These are phyloP conservation scores for Heliothis peltigera DNA, from an alignment of 2,888 invertebrate species.

Conservation along the genomic window DNA sequence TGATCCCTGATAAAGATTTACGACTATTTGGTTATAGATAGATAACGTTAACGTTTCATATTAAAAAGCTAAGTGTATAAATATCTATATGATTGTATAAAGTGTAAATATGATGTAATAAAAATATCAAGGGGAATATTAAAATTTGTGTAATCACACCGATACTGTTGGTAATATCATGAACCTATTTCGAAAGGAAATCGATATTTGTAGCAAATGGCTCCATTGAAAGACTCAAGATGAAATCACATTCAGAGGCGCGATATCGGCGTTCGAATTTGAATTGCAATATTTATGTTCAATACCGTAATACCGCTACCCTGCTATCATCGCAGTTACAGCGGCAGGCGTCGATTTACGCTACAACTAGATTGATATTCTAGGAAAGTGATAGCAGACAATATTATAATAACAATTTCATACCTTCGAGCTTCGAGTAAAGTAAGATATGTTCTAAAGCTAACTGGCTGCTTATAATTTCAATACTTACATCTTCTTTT, in stretches of 20 bases:
- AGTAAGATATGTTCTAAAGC: conserved; percentile 12
- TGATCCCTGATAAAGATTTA: conserved; percentile 29
- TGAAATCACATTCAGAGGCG: not conserved
- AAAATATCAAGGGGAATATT: conserved; percentile 13
- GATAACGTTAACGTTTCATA: conserved; percentile 23
- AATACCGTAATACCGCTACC: conserved; percentile 32
- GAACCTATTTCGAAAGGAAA: not conserved
- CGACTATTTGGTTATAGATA: conserved; percentile 16
- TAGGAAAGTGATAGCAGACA: conserved; percentile 40
- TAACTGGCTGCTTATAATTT: conserved; percentile 4
- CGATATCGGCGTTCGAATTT: conserved; percentile 5
- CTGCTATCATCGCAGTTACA: conserved; percentile 29
- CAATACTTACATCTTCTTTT: too few species aligned
- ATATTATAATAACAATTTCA: conserved; percentile 40
- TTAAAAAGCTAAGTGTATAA: conserved; percentile 11
- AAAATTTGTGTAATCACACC: not conserved
- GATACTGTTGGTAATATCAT: conserved; percentile 15
- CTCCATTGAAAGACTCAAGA: conserved; percentile 7
- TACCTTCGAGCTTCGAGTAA: too few species aligned
- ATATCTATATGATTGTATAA: conserved; percentile 25
- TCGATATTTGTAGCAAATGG: not conserved
- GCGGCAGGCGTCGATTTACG: conserved; percentile 10
- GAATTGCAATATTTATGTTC: conserved; percentile 48
- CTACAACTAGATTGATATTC: conserved; percentile 13
- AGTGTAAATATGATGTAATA: conserved; percentile 26